Evolutionary conservation across 2,888 invertebrate genomes (phyloP).

Genomic region (Chaitophorus viminalis): DNA sequence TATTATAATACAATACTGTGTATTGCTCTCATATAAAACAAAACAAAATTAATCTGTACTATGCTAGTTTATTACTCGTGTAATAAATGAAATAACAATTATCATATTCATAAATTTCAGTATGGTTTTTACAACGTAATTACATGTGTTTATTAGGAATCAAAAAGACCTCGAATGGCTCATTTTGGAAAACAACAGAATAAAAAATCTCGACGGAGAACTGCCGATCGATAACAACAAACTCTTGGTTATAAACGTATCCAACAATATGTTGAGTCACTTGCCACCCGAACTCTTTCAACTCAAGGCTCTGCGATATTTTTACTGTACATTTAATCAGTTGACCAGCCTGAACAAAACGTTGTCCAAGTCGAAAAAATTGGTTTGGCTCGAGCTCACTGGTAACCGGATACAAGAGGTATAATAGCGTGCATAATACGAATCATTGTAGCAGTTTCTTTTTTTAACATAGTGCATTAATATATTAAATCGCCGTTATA

Average conservation of each 20-base stretch:
- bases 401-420: slow-evolving; percentile 81
- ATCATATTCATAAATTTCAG: background rate
- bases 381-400: slow-evolving; percentile 76
- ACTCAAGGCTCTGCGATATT: slow-evolving; percentile 75
- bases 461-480: too few species aligned
- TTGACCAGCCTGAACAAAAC: slow-evolving; percentile 78
- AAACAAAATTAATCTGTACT: background rate
- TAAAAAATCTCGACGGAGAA: slow-evolving; percentile 80
- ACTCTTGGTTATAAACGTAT: slow-evolving; percentile 78
- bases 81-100: background rate
- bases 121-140: background rate
- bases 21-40: background rate
- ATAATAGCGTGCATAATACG: slow-evolving; percentile 66
- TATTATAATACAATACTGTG: background rate
- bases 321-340: slow-evolving; percentile 79
- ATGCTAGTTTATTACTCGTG: background rate
- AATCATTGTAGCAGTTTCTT: background rate
- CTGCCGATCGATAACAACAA: slow-evolving; percentile 77
- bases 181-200: slow-evolving; percentile 80
- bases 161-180: slow-evolving; percentile 80
- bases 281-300: slow-evolving; percentile 79
- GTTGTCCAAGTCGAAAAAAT: slow-evolving; percentile 75
- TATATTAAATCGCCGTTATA: background rate
- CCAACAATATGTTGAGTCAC: slow-evolving; percentile 77
- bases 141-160: slow-evolving; percentile 68